Conservation (phyloP, 2,113 vertebrate genomes). For the Syrmaticus mikado region DNA sequence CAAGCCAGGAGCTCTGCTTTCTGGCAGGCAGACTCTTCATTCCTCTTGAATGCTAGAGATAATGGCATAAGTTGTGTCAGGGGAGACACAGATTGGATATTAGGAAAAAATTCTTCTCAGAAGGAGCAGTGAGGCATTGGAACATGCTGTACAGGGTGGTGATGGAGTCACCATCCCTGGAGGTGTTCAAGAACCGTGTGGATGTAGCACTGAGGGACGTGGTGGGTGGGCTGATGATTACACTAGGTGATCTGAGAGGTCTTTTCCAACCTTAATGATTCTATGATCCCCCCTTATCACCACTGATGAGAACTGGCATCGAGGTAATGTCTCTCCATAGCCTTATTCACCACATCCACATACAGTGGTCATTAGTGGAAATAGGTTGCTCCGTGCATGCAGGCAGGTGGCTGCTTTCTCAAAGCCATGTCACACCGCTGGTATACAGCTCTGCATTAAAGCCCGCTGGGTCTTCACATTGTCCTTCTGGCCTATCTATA, state of each 20-base stretch:
- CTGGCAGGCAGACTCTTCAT: neutral
- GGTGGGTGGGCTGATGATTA: too few relatives aligned
- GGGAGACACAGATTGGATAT: too few relatives aligned
- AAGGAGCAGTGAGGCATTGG: too few relatives aligned
- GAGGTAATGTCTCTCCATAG: neutral
- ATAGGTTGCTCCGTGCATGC: neutral
- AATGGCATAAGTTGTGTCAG: too few relatives aligned
- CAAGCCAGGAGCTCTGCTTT: fast-evolving
- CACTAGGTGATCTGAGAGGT: too few relatives aligned
- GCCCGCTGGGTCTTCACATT: neutral
- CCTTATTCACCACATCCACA: neutral
- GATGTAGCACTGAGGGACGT: too few relatives aligned
- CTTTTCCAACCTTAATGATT: too few relatives aligned
- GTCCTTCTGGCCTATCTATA: neutral
- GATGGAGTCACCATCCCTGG: too few relatives aligned
- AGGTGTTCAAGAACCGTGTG: too few relatives aligned
- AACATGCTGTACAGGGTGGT: too few relatives aligned
- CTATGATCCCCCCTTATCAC: neutral
- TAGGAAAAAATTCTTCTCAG: too few relatives aligned
- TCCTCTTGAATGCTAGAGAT: neutral
- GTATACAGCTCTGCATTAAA: neutral
- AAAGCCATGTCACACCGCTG: neutral
- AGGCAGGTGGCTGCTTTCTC: neutral
- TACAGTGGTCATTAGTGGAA: neutral
- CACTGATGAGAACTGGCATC: neutral